Evolutionary conservation across 1,140 invertebrate genomes (phyloP).

Genomic region (Atta cephalotes): DNA sequence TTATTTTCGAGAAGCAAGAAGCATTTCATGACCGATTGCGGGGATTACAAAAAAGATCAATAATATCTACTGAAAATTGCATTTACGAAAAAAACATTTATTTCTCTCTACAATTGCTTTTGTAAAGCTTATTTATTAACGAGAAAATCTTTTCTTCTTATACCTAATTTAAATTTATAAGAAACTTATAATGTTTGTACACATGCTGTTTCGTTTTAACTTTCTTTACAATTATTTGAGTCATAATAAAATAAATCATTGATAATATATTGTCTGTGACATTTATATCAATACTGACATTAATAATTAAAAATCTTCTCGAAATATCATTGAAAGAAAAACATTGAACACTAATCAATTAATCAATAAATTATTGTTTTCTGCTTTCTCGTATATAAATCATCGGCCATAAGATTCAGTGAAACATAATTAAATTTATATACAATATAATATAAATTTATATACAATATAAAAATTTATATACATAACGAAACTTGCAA

Average conservation of each 20-base stretch:
- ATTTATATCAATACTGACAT: too few species aligned
- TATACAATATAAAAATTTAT: too few species aligned
- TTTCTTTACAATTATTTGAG: background rate
- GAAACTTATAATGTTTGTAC: background rate
- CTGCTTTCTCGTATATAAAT: background rate
- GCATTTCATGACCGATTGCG: background rate
- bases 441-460: too few species aligned
- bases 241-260: background rate
- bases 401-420: background rate
- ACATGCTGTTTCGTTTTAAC: background rate
- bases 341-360: background rate
- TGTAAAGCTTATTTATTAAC: conserved; percentile 22
- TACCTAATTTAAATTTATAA: conserved; percentile 33
- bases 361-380: background rate
- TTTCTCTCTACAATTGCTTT: background rate
- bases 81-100: background rate
- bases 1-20: conserved; percentile 8
- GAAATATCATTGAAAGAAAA: background rate
- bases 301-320: background rate
- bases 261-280: background rate
- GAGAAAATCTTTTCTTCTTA: conserved; percentile 8
- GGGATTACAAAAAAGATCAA: background rate
- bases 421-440: background rate
- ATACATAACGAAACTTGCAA: background rate
- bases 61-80: background rate